These are phyloP conservation scores for Eubasilissa splendida DNA, from an alignment of 2,888 invertebrate genomes.

Conservation along the genomic window DNA sequence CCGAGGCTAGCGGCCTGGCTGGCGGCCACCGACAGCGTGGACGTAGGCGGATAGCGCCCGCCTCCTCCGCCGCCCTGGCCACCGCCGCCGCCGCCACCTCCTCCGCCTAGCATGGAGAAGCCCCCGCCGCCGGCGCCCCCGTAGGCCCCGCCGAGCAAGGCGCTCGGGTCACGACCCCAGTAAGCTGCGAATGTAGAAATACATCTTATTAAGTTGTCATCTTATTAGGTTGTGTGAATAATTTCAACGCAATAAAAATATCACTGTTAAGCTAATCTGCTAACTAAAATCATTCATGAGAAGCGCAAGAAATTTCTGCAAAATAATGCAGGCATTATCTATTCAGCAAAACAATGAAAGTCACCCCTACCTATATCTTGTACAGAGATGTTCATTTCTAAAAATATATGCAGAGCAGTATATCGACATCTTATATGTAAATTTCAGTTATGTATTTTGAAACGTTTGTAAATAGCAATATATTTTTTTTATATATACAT, in stretches of 20 bases:
- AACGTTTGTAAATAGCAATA: too few species aligned
- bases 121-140: constrained; percentile 64
- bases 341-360: too few species aligned
- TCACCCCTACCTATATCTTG: too few species aligned
- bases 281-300: neutral
- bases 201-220: too few species aligned
- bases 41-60: constrained; percentile 73
- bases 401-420: too few species aligned
- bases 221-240: too few species aligned
- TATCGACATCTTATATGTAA: too few species aligned
- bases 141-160: constrained; percentile 60
- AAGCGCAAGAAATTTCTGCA: neutral
- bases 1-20: constrained; percentile 89
- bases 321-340: too few species aligned
- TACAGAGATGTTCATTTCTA: too few species aligned
- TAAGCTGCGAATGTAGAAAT: constrained; percentile 75
- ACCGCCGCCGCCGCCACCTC: constrained; percentile 70
- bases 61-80: constrained; percentile 71
- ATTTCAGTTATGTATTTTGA: too few species aligned
- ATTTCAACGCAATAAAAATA: too few species aligned
- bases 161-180: constrained; percentile 80
- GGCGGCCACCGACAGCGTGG: constrained; percentile 87
- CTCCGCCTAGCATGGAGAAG: constrained; percentile 67
- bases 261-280: neutral
- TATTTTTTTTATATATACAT: too few species aligned